Percentiles rank a stretch among this genome's conserved stretches.
phyloP scores from a whole-genome alignment of 2,113 vertebrate genomes.

The Tetrao urogallus region DNA sequence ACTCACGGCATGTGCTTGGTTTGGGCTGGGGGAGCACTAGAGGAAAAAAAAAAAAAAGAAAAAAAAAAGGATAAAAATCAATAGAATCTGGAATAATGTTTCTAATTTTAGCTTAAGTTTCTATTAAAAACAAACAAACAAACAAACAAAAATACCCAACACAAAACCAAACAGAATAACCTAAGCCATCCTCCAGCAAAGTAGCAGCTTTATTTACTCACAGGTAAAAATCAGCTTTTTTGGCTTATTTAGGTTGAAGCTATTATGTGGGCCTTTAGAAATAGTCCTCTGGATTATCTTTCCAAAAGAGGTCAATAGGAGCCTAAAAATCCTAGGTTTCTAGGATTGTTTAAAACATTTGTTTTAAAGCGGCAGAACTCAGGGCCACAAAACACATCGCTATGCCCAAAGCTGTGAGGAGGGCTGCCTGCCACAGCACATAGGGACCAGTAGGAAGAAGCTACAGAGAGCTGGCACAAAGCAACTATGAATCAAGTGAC shows the following conservation, averaged over 20 bases:
- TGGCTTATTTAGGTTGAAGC: background rate
- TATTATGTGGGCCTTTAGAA: background rate
- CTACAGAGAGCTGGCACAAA: background rate
- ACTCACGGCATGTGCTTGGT: accelerated
- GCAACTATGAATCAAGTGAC: background rate
- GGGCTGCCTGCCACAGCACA: background rate
- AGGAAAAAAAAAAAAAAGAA: background rate
- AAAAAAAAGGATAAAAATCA: no score
- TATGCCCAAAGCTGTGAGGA: background rate
- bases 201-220: background rate
- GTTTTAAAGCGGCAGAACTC: background rate
- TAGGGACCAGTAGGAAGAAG: background rate
- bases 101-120: background rate
- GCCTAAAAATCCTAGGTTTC: background rate
- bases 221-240: background rate
- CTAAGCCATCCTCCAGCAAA: background rate
- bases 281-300: accelerated
- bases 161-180: background rate
- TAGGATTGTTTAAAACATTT: background rate
- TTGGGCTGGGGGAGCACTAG: accelerated
- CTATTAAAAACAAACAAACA: no score
- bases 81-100: background rate
- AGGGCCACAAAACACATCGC: accelerated
- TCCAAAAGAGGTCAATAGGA: background rate
- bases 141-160: no score